These are phyloP conservation scores for Heteractis magnifica DNA, from an alignment of 92 coral and sea anemone species.

Conservation along the genomic window DNA sequence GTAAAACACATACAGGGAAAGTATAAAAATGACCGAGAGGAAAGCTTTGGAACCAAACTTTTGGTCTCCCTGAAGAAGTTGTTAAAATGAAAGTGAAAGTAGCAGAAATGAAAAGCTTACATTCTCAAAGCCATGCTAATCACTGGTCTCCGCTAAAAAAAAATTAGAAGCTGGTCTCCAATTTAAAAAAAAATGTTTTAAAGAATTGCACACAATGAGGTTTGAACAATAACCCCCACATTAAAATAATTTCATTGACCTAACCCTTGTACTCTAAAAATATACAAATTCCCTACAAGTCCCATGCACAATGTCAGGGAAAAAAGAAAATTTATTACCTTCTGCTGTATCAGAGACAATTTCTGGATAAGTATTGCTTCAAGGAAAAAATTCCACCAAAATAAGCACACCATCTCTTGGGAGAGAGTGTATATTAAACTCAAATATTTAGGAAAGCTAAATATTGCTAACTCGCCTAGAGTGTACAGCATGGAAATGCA, in stretches of 20 bases:
- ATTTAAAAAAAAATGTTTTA: background rate
- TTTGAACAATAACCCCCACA: too few relatives aligned
- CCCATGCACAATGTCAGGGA: too few relatives aligned
- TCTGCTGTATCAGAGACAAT: background rate
- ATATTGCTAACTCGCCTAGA: background rate
- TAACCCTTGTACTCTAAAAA: too few relatives aligned
- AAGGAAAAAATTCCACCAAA: background rate
- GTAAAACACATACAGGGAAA: conserved; percentile 10
- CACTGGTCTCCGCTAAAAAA: conserved; percentile 6
- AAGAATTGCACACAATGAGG: too few relatives aligned
- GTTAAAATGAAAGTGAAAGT: background rate
- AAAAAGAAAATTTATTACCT: background rate
- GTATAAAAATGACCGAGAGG: background rate
- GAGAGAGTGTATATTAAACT: conserved; percentile 13
- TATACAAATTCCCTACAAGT: too few relatives aligned
- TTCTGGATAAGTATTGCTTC: background rate
- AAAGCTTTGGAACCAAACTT: background rate
- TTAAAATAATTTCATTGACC: too few relatives aligned
- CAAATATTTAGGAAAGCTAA: conserved; percentile 11
- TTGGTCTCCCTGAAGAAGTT: too few relatives aligned
- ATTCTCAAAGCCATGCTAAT: background rate
- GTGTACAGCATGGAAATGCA: background rate
- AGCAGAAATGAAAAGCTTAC: conserved; percentile 9
- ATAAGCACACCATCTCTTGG: conserved; percentile 14
- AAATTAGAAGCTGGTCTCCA: conserved; percentile 1